Conservation (phyloP, 2,113 vertebrate species). For the Tricholaema leucomelas region DNA sequence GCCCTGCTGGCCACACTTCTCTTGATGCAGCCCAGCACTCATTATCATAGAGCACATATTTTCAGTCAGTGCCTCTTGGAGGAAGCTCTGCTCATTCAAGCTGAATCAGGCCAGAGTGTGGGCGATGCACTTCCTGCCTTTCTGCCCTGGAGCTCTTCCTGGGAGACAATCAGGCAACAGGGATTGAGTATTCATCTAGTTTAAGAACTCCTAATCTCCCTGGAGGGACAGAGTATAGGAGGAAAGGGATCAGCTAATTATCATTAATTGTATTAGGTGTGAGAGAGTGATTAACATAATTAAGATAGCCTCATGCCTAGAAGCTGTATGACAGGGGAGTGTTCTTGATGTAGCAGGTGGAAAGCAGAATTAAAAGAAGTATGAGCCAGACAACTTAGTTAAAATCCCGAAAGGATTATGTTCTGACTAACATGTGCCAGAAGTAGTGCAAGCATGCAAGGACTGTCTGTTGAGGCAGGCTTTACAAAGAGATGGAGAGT, state of each 20-base stretch:
- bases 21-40: no score
- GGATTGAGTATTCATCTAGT: background rate
- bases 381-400: background rate
- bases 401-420: background rate
- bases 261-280: slow-evolving; percentile 47
- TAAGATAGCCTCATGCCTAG: slow-evolving; percentile 36
- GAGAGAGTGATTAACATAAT: slow-evolving; percentile 35
- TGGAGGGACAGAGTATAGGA: background rate
- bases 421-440: background rate
- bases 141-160: background rate
- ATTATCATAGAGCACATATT: background rate
- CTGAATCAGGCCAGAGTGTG: background rate
- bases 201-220: slow-evolving; percentile 28
- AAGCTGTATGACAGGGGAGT: background rate
- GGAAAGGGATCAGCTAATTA: slow-evolving; percentile 43
- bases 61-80: background rate
- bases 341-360: background rate
- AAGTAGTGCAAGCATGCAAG: background rate
- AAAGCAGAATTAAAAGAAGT: background rate
- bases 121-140: background rate
- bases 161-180: background rate
- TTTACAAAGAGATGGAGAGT: background rate
- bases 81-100: background rate
- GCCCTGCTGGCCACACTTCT: no score
- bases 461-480: background rate